Evolutionary conservation across 2,888 invertebrate genomes (phyloP), one percentile per base, ranked within the genome.

Genomic region (Aethes cnicana): DNA sequence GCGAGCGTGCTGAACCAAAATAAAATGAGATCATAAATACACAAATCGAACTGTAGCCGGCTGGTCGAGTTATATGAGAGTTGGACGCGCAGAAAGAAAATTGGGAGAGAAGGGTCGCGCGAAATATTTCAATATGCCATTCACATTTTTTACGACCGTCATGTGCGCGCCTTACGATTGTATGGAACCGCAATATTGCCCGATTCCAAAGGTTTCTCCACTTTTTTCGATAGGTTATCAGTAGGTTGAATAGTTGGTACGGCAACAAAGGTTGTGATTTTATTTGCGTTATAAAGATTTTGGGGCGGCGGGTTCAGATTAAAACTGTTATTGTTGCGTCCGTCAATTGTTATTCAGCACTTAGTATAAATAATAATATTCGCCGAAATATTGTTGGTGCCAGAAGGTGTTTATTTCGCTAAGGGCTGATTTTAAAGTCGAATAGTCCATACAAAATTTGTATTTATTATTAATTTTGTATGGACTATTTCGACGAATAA

Each of bases 121-220:
- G 73, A 77, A 85, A 86, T 85, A 85, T 86, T 86, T 84, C 85
- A 85, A 87, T 85, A 87, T 83, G 81, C 84, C 79, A 81, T 84
- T 84, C 82, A 74, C 79, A 82, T 84, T 85, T 84, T 84, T 84
- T 84, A 86, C 81, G 84, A 84, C 76, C 81, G 76, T 77, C 79
- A 78, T 84, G 81, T 79, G 84, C 73, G 80, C 69, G 73, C 78
- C 77, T 74, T 75, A 73, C 77, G 81, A 78, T 79, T 83, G 77
- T 71, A 71, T 67, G 55, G 69, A 73, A 77, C 83, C 83, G 72
- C 83, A 82, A 84, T 81, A 83, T 84, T 74, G 74, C 69, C 58
- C 69, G 63, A 69, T 74, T 71, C 69, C 67, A 69, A 68, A 66
- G 61, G 69, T 74, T 69, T 65, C 68, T 70, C 72, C 72, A 68